Evolutionary conservation across 2,113 vertebrate genomes (phyloP).

Genomic region (Hoplias malabaricus): DNA sequence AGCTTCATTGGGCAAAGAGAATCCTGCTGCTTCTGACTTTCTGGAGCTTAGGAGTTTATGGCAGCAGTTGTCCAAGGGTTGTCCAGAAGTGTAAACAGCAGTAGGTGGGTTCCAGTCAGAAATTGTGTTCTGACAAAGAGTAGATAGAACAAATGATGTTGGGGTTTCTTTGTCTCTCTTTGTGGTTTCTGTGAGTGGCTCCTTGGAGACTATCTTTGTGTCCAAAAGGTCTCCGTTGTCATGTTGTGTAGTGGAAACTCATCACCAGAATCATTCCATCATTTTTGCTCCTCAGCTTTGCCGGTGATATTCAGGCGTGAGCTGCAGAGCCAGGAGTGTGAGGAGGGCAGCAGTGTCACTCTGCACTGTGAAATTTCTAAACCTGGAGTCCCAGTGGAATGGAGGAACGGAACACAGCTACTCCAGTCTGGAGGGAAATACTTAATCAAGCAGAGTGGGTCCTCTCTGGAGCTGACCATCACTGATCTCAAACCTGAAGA

Average conservation of each 20-base stretch:
- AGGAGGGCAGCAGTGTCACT: conserved; percentile 72
- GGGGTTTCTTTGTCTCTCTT: neutral
- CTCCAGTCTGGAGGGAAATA: conserved; percentile 80
- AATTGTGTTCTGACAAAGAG: too few relatives aligned
- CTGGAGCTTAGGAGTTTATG: too few relatives aligned
- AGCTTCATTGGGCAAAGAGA: too few relatives aligned
- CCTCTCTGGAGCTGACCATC: conserved; percentile 61
- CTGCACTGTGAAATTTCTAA: conserved; percentile 82
- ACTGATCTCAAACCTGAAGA: conserved; percentile 55
- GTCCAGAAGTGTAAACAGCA: too few relatives aligned
- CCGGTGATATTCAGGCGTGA: conserved; percentile 57
- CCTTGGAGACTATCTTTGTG: too few relatives aligned
- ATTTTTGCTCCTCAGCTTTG: conserved; percentile 56
- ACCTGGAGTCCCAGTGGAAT: conserved; percentile 73
- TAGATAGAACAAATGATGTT: too few relatives aligned
- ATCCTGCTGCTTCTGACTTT: too few relatives aligned
- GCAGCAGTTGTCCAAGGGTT: too few relatives aligned
- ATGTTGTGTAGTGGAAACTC: neutral
- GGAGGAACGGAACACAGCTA: conserved; percentile 71
- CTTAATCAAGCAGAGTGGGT: conserved; percentile 68
- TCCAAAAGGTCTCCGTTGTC: neutral
- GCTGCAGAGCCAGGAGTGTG: conserved; percentile 71
- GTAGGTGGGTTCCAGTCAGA: too few relatives aligned
- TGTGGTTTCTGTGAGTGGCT: neutral
- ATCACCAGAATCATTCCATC: neutral